Evolutionary conservation across 2,888 invertebrate species (phyloP), one percentile per base, ranked within the genome.

Genomic region (Branchipolynoe longqiensis): DNA sequence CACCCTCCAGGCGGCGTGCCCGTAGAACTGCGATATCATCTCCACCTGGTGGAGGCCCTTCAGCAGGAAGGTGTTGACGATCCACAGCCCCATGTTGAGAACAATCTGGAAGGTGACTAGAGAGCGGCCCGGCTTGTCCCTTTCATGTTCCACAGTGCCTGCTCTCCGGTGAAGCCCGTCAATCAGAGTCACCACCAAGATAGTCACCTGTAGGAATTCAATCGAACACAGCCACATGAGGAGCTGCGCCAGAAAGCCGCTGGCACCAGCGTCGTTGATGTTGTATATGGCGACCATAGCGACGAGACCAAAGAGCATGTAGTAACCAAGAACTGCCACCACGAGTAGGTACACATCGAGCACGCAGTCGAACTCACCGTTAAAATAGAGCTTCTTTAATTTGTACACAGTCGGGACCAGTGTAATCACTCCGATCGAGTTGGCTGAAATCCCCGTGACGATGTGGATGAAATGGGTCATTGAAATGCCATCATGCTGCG

Each of bases 1-100:
- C 40, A 96, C 94, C 40, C 95, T 95, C 96, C 96, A 96, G 0
- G 95, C 94, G 12, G 95, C 92, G 31, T 95, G 94, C 0, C 95
- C 95, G 90, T 95, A 96, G 92, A 95, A 96, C 83, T 95, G 91
- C 56, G 95, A 92, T 88, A 95, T 95, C 22, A 95, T 91, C 85
- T 95, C 94, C 87, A 95, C 95, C n/a, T 95, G 95, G 82, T 95
- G 94, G 91, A 95, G 95, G n/a, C 41, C 41, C n/a, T 85, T 83
- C n/a, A 85, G 36, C 36, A 85, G 81, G n/a, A 86, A 86, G 28
- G 82, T 95, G 89, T 84, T 83, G 25, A 95, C 94, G 0, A 95
- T 94, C 95, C 95, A 95, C 25, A 95, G 92, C 0, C 95, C 95
- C 14, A 95, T 94, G 89, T 95, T 95, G 87, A 94, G 94, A 90